phyloP scores from a whole-genome alignment of 2,888 invertebrate genomes.

The Drosophila dives region DNA sequence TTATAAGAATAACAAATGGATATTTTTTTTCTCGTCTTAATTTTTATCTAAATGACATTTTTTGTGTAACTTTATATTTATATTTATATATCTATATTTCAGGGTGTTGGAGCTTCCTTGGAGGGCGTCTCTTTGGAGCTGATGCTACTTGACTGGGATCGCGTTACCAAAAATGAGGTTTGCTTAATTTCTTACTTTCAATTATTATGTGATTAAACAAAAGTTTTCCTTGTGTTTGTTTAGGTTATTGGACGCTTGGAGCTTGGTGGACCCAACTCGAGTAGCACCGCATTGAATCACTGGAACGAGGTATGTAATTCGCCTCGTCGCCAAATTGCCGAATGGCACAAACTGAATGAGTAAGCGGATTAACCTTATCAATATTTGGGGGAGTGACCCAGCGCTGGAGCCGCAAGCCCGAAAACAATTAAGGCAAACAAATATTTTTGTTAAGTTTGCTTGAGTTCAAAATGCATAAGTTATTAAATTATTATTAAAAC shows the following conservation, averaged over 20 bases:
- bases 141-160: slow-evolving; percentile 95
- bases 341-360: slow-evolving; percentile 99
- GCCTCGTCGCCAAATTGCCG: slow-evolving; percentile 98
- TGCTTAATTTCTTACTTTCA: slow-evolving; percentile 43
- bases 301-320: slow-evolving; percentile 99
- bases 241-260: slow-evolving; percentile 98
- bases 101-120: slow-evolving; percentile 84
- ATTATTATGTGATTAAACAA: neutral
- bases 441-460: slow-evolving; percentile 7
- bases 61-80: too few species aligned
- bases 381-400: slow-evolving; percentile 36
- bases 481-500: neutral
- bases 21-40: neutral
- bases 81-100: slow-evolving; percentile 12
- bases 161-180: slow-evolving; percentile 99
- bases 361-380: slow-evolving; percentile 83
- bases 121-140: slow-evolving; percentile 85
- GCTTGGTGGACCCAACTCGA: slow-evolving; percentile 92
- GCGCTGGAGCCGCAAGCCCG: slow-evolving; percentile 60
- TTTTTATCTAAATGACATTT: neutral
- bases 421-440: slow-evolving; percentile 14
- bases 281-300: slow-evolving; percentile 94
- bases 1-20: neutral
- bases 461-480: neutral
- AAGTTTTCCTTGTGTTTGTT: neutral